These are phyloP conservation scores for Heptranchias perlo DNA, from an alignment of 2,113 vertebrate genomes.

Conservation along the genomic window DNA sequence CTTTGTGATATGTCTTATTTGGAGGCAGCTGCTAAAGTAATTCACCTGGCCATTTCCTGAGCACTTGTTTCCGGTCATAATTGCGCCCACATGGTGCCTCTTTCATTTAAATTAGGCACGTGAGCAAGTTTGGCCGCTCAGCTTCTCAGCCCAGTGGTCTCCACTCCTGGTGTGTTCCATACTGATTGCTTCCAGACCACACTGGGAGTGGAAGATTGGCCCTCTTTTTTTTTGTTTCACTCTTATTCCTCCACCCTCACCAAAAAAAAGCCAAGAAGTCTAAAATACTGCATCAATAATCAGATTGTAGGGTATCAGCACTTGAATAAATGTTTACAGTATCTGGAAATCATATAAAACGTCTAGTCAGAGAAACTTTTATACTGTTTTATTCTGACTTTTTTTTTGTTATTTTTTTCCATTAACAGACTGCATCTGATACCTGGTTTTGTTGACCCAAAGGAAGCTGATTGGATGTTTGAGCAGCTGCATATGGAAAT, in stretches of 20 bases:
- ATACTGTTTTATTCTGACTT: neutral
- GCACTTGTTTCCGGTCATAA: neutral
- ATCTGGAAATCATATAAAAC: neutral
- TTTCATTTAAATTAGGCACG: too few relatives aligned
- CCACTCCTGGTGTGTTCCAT: neutral
- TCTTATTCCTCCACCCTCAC: neutral
- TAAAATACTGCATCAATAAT: neutral
- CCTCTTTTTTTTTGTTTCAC: neutral
- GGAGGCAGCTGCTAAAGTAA: neutral
- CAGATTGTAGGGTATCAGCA: neutral
- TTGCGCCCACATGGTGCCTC: too few relatives aligned
- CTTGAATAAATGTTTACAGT: neutral
- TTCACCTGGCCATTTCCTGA: neutral
- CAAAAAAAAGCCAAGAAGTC: neutral
- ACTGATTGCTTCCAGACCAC: neutral
- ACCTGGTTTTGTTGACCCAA: conserved; percentile 69
- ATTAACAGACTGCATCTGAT: conserved; percentile 64
- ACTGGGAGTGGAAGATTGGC: neutral
- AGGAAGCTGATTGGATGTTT: conserved; percentile 82
- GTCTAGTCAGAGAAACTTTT: neutral
- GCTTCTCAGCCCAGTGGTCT: neutral
- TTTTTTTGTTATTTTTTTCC: neutral
- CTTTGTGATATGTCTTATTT: neutral
- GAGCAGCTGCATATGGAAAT: conserved; percentile 73
- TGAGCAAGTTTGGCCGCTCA: neutral